Conservation (phyloP, 2,797 vertebrate species). For the Clarias platycephalus region DNA sequence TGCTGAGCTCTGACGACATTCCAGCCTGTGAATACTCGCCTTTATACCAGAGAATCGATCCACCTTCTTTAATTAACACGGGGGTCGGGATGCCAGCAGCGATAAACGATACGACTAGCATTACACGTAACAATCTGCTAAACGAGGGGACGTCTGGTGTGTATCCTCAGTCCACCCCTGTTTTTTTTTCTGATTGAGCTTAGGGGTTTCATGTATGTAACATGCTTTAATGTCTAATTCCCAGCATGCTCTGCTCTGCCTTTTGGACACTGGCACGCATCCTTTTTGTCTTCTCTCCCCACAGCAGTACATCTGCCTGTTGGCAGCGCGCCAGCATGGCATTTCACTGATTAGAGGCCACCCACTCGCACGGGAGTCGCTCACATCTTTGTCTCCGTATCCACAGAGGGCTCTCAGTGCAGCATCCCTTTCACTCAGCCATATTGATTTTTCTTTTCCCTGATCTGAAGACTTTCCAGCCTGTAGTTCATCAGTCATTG, state of each 20-base stretch:
- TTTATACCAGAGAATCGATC: neutral
- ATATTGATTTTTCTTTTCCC: slow-evolving; percentile 49
- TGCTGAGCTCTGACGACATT: neutral
- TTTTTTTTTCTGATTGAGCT: slow-evolving; percentile 6
- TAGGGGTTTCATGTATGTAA: slow-evolving; percentile 14
- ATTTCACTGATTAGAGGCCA: slow-evolving; percentile 71
- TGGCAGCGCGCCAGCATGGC: slow-evolving; percentile 53
- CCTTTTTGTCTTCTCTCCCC: slow-evolving; percentile 40
- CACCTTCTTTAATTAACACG: slow-evolving; percentile 11
- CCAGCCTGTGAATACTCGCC: neutral
- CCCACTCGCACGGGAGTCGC: slow-evolving; percentile 63
- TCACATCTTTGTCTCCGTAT: slow-evolving; percentile 50
- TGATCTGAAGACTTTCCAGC: slow-evolving; percentile 44
- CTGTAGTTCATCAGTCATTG: slow-evolving; percentile 49
- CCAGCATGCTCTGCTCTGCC: slow-evolving; percentile 38
- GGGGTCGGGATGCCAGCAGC: neutral
- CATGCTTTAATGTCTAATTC: slow-evolving; percentile 36
- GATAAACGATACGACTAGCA: neutral
- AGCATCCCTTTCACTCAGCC: slow-evolving; percentile 48
- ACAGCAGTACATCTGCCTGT: slow-evolving; percentile 46
- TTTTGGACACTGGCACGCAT: slow-evolving; percentile 40
- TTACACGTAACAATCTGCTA: neutral
- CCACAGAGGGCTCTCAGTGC: slow-evolving; percentile 45
- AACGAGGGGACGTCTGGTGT: neutral
- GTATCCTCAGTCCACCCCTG: neutral